Percentiles rank a stretch among this genome's conserved stretches.
Evolutionary conservation across 2,888 invertebrate species (phyloP).

Genomic region (Erebia aethiops): DNA sequence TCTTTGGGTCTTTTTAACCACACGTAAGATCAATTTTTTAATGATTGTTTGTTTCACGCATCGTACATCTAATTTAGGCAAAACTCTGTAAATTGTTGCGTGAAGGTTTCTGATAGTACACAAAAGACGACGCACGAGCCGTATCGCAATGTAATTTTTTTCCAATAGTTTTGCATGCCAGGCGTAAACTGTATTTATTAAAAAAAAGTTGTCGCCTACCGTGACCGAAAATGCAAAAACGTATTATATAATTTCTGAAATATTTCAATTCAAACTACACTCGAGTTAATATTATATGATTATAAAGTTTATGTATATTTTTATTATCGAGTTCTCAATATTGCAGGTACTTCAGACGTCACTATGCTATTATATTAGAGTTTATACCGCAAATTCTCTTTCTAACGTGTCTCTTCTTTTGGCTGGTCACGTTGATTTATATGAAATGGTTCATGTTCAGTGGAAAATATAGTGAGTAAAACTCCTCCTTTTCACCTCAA

Average conservation of each 20-base stretch:
- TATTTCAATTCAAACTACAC: no score
- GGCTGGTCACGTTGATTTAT: conserved; percentile 93
- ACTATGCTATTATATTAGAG: conserved; percentile 86
- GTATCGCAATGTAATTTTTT: no score
- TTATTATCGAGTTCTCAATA: neutral
- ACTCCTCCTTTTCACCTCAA: no score
- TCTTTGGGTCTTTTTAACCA: conserved; percentile 88
- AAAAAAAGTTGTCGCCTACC: no score
- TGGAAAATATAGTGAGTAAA: conserved; percentile 53
- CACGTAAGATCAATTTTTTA: conserved; percentile 74
- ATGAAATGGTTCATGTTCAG: conserved; percentile 91
- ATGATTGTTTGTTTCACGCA: neutral
- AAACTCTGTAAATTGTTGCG: no score
- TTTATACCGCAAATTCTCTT: conserved; percentile 96
- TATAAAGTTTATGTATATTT: neutral
- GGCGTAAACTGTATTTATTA: no score
- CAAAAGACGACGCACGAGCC: no score
- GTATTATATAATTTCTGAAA: no score
- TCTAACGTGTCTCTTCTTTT: conserved; percentile 91
- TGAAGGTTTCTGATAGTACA: no score
- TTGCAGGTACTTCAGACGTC: conserved; percentile 84
- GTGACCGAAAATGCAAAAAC: no score
- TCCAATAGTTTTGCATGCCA: no score
- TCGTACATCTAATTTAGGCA: no score
- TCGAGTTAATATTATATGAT: neutral